These are phyloP conservation scores for Pelochelys cantorii DNA, from an alignment of 2,797 vertebrate genomes.

Conservation along the genomic window DNA sequence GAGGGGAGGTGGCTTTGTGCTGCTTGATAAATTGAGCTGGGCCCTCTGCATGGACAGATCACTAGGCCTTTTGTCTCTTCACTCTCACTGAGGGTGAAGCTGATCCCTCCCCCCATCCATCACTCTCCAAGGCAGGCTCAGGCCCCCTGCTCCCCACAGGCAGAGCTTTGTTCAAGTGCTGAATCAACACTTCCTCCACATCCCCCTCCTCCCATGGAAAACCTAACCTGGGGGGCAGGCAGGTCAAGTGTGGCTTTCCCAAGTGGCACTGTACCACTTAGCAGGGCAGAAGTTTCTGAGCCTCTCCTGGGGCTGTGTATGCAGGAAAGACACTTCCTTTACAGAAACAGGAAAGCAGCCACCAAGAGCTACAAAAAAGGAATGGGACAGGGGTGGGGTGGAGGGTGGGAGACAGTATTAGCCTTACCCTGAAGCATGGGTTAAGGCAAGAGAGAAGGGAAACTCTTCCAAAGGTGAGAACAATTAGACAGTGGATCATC, in stretches of 20 bases:
- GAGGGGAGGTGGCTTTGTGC: background rate
- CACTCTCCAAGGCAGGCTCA: background rate
- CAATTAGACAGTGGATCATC: background rate
- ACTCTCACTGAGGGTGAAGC: background rate
- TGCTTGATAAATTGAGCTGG: slow-evolving; percentile 47
- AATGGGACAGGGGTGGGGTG: background rate
- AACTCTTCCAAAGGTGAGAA: fast-evolving
- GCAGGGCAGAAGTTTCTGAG: slow-evolving; percentile 27
- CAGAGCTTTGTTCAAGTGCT: slow-evolving; percentile 19
- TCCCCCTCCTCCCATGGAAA: background rate
- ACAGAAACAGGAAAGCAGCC: background rate
- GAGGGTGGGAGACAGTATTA: background rate
- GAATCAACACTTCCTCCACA: slow-evolving; percentile 66
- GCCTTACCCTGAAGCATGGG: background rate
- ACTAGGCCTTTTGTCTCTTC: slow-evolving; percentile 11
- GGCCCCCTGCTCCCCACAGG: slow-evolving; percentile 43
- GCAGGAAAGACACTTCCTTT: background rate
- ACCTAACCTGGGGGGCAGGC: background rate
- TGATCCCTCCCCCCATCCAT: background rate
- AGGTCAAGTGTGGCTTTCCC: slow-evolving; percentile 75
- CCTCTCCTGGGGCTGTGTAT: background rate
- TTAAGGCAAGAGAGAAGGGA: background rate
- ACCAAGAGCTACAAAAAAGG: background rate
- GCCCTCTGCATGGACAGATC: slow-evolving; percentile 31
- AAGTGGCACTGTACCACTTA: slow-evolving; percentile 62